Percentiles rank a stretch among this genome's conserved stretches.
These are phyloP conservation scores for Accipiter cooperii DNA, from an alignment of 2,113 vertebrate genomes.

Conservation along the genomic window DNA sequence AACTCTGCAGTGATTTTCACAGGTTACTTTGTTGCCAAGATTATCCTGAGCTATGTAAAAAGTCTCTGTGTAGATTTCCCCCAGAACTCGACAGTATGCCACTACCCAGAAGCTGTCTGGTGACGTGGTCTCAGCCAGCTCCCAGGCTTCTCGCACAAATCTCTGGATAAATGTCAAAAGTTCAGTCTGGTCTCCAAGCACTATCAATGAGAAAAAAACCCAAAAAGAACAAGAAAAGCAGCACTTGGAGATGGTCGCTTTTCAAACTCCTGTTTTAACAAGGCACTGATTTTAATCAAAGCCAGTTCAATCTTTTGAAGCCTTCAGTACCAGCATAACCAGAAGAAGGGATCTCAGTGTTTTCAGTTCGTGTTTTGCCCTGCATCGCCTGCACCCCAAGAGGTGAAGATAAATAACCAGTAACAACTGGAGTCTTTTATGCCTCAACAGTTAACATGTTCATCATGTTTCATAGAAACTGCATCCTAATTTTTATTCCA, in stretches of 20 bases:
- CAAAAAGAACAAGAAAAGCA: neutral
- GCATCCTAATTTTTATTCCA: conserved; percentile 47
- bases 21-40: neutral
- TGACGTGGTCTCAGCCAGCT: neutral
- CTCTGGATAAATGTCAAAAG: neutral
- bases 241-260: neutral
- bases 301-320: neutral
- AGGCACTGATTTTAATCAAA: conserved; percentile 4
- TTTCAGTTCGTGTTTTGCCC: neutral
- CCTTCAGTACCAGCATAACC: neutral
- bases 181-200: neutral
- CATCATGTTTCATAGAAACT: neutral
- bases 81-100: neutral
- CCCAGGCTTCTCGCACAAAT: neutral
- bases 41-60: neutral
- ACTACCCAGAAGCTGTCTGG: neutral
- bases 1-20: neutral
- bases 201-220: neutral
- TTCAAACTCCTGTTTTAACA: neutral
- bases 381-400: neutral
- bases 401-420: neutral
- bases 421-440: neutral
- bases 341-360: neutral
- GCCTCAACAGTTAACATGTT: neutral
- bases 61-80: neutral